These are phyloP conservation scores for Callipepla californica DNA, from an alignment of 2,113 vertebrate genomes.

Conservation along the genomic window DNA sequence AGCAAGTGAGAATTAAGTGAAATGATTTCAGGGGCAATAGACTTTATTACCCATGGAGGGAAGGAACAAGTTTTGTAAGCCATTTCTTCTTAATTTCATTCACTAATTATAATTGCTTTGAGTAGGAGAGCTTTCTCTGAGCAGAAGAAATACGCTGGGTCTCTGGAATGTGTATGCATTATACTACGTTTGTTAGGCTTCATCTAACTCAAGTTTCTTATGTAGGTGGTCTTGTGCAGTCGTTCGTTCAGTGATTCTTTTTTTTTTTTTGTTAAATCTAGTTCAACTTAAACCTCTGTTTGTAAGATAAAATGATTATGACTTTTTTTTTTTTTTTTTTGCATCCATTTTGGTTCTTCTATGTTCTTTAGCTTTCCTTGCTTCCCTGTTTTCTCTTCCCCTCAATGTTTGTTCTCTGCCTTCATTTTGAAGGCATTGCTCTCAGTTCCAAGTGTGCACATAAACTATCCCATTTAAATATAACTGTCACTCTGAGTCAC, in stretches of 20 bases:
- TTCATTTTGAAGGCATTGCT: background rate
- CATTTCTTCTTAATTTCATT: constrained; percentile 90
- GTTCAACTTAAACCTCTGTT: background rate
- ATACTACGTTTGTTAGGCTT: constrained; percentile 39
- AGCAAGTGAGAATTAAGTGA: constrained; percentile 82
- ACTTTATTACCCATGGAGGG: constrained; percentile 83
- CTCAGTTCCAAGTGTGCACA: background rate
- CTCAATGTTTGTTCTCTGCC: background rate
- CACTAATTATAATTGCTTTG: constrained; percentile 86
- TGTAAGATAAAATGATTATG: background rate
- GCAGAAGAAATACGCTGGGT: constrained; percentile 8
- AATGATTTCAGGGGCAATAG: constrained; percentile 85
- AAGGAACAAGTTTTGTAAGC: constrained; percentile 79
- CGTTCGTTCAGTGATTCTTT: background rate
- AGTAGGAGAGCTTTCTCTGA: constrained; percentile 82
- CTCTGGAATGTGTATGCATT: background rate
- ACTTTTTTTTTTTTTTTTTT: background rate
- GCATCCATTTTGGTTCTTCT: background rate
- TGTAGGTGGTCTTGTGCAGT: background rate
- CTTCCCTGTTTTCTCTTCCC: background rate
- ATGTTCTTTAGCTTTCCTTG: background rate
- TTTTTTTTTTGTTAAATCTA: background rate
- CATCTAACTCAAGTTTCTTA: constrained; percentile 1
- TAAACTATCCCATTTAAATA: background rate
- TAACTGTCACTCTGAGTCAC: background rate